Evolutionary conservation across 2,888 invertebrate species (phyloP).

Genomic region (Anorthoa munda): DNA sequence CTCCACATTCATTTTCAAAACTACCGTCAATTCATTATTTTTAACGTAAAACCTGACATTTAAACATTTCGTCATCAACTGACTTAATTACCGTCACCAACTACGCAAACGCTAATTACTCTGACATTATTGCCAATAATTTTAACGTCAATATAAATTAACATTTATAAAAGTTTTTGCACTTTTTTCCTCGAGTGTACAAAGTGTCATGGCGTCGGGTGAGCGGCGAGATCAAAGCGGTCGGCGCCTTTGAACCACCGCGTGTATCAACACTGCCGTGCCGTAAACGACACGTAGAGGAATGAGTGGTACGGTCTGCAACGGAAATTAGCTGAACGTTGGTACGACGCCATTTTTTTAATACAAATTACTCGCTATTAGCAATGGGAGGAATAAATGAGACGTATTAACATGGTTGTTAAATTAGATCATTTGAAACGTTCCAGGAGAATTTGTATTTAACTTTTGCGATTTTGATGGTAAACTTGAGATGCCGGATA

Average conservation of each 20-base stretch:
- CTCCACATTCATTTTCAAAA: conserved; percentile 47
- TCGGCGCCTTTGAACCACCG: conserved; percentile 80
- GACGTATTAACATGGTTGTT: conserved; percentile 40
- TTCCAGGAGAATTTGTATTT: conserved; percentile 15
- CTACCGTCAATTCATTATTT: conserved; percentile 39
- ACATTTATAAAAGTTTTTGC: conserved; percentile 62
- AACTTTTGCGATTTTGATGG: not conserved
- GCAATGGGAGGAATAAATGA: conserved; percentile 34
- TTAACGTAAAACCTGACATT: conserved; percentile 50
- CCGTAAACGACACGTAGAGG: conserved; percentile 79
- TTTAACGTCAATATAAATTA: conserved; percentile 70
- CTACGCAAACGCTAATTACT: conserved; percentile 58
- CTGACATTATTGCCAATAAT: conserved; percentile 67
- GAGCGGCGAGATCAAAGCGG: conserved; percentile 81
- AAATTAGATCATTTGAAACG: conserved; percentile 53
- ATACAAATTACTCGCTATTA: conserved; percentile 58
- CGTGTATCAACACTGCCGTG: conserved; percentile 76
- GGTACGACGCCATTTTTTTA: conserved; percentile 54
- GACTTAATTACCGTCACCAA: conserved; percentile 54
- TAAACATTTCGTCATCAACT: conserved; percentile 55
- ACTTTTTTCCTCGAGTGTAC: conserved; percentile 72
- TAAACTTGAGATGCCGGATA: not conserved
- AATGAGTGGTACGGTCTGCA: conserved; percentile 69
- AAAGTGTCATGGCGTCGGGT: conserved; percentile 75
- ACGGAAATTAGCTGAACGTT: conserved; percentile 61